A percentile compares a stretch with the other conserved stretches of the same genome.
phyloP scores from a whole-genome alignment of 2,888 invertebrate genomes.

The Diabrotica balteata region DNA sequence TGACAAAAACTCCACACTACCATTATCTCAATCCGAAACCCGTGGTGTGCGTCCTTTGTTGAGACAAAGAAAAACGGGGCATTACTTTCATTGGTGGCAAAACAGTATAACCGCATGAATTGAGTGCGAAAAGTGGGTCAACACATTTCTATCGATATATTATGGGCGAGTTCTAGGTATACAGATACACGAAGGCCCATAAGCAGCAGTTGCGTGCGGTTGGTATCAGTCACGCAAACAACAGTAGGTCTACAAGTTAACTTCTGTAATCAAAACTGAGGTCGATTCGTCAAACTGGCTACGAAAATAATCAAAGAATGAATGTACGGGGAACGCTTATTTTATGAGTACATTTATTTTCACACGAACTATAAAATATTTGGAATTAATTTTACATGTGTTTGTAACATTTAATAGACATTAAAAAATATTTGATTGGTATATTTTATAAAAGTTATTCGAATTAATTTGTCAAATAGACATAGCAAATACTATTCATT shows the following conservation, averaged over 20 bases:
- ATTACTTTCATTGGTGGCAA: conserved; percentile 19
- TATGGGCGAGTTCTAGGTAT: conserved; percentile 36
- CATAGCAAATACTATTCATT: too few species aligned
- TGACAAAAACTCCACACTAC: not conserved
- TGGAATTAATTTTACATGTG: too few species aligned
- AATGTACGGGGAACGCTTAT: not conserved
- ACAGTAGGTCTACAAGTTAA: conserved; percentile 41
- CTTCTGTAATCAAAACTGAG: conserved; percentile 43
- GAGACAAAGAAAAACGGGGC: conserved; percentile 3
- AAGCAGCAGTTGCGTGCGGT: conserved; percentile 41
- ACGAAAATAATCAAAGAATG: conserved; percentile 1
- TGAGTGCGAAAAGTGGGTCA: conserved; percentile 46
- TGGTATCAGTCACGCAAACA: conserved; percentile 40
- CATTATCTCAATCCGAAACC: too few species aligned
- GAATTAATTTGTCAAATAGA: too few species aligned
- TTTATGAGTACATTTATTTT: too few species aligned
- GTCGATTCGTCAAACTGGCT: conserved; percentile 31
- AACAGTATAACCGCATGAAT: conserved; percentile 19
- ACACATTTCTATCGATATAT: conserved; percentile 43
- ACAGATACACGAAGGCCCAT: conserved; percentile 40
- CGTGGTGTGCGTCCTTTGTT: not conserved
- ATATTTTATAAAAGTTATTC: too few species aligned
- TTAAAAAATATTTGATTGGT: too few species aligned
- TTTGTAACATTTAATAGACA: too few species aligned
- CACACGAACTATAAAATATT: too few species aligned